These are phyloP conservation scores for Linnaemya tessellans DNA, from an alignment of 2,888 invertebrate species.

Conservation along the genomic window DNA sequence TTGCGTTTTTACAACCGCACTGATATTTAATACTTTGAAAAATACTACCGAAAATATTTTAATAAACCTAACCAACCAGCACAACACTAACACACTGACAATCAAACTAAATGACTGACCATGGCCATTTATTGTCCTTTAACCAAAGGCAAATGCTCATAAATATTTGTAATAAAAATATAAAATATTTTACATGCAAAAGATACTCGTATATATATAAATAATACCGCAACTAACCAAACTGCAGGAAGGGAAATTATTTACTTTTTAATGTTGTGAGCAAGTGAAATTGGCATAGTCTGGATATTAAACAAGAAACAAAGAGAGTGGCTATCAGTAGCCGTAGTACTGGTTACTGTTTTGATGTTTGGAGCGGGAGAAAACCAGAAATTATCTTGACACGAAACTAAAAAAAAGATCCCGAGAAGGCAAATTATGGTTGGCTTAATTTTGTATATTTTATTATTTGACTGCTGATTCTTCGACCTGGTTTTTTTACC, in stretches of 20 bases:
- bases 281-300: slow-evolving; percentile 13
- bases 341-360: not conserved
- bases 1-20: slow-evolving; percentile 28
- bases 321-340: not conserved
- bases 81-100: slow-evolving; percentile 1
- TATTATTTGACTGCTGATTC: no score
- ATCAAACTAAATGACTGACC: slow-evolving; percentile 8
- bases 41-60: slow-evolving; percentile 9
- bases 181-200: slow-evolving; percentile 16
- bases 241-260: slow-evolving; percentile 16
- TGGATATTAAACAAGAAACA: not conserved
- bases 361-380: not conserved
- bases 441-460: no score
- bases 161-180: slow-evolving; percentile 26
- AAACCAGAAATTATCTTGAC: not conserved
- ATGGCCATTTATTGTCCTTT: slow-evolving; percentile 48
- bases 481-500: no score
- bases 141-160: slow-evolving; percentile 38
- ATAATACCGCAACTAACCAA: slow-evolving; percentile 18
- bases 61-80: slow-evolving; percentile 12
- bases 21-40: slow-evolving; percentile 54
- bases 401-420: not conserved
- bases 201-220: not conserved
- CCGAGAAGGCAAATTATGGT: slow-evolving; percentile 20
- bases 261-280: not conserved